Evolutionary conservation across 1,140 invertebrate genomes (phyloP).

Genomic region (Meloidogyne chitwoodi): DNA sequence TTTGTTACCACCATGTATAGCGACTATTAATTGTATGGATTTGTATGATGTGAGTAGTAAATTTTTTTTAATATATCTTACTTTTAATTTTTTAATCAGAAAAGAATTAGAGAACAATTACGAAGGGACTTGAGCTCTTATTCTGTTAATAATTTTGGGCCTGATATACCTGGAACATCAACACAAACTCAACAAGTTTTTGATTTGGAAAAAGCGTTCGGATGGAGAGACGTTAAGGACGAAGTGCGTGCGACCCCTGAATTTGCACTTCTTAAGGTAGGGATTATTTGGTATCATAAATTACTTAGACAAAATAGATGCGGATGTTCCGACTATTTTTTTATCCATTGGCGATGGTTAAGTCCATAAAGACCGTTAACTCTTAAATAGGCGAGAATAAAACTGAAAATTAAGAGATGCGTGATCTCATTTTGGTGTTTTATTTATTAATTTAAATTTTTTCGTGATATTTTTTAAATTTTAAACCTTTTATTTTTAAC

Average conservation of each 20-base stretch:
- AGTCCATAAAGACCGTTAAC: background rate
- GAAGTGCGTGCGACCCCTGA: background rate
- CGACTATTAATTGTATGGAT: slow-evolving; percentile 7
- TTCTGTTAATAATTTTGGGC: background rate
- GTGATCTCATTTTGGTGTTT: background rate
- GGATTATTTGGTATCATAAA: background rate
- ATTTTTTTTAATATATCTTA: background rate
- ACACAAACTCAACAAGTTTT: background rate
- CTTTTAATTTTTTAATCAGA: background rate
- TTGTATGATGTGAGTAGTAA: background rate
- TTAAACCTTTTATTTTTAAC: background rate
- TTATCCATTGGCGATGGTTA: slow-evolving; percentile 8
- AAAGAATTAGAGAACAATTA: background rate
- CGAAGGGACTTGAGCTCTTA: background rate
- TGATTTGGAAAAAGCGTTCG: background rate
- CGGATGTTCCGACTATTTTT: slow-evolving; percentile 18
- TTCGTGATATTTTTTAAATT: background rate
- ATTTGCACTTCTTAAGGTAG: slow-evolving; percentile 12
- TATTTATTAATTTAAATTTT: background rate
- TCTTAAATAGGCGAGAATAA: too few relatives aligned
- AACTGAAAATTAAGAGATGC: background rate
- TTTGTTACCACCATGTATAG: slow-evolving; percentile 3
- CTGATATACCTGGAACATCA: background rate
- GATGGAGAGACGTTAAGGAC: background rate
- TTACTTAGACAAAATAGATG: background rate